Conservation (phyloP, 2,888 invertebrate genomes). For the Cryptocephalus primarius region DNA sequence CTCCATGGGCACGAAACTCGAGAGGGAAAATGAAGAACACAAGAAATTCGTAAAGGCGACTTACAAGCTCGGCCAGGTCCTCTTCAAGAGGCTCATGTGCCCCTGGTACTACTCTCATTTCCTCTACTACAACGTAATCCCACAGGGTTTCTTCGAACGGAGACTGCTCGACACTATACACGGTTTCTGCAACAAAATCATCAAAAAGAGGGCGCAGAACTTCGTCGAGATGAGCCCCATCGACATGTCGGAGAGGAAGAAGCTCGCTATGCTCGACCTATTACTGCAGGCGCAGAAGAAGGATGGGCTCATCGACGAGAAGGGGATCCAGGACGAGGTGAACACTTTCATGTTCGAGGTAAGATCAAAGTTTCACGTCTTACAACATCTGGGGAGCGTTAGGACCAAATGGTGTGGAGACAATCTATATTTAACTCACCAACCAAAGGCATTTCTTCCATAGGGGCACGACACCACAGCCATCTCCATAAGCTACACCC, state of each 20-base stretch:
- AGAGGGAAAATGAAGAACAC: constrained; percentile 13
- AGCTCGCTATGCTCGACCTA: constrained; percentile 25
- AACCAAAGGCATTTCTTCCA: constrained; percentile 7
- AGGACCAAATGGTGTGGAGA: too few relatives aligned
- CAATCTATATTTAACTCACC: neutral
- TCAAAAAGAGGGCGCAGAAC: constrained; percentile 11
- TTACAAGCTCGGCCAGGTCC: constrained; percentile 16
- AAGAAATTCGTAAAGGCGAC: constrained; percentile 16
- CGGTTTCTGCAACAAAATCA: constrained; percentile 21
- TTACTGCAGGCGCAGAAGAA: constrained; percentile 17
- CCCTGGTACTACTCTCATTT: constrained; percentile 20
- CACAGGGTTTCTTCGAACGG: constrained; percentile 10
- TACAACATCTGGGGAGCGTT: too few relatives aligned
- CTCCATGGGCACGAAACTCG: constrained; percentile 20
- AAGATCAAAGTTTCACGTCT: neutral
- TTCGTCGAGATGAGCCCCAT: constrained; percentile 16
- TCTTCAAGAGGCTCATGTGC: constrained; percentile 13
- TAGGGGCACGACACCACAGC: constrained; percentile 25
- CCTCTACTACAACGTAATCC: constrained; percentile 10
- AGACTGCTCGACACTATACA: constrained; percentile 16
- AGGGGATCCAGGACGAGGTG: constrained; percentile 49
- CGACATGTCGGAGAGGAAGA: constrained; percentile 31
- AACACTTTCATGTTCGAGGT: constrained; percentile 46
- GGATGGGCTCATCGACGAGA: constrained; percentile 17
- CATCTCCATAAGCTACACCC: constrained; percentile 14